A percentile compares a stretch with the other conserved stretches of the same genome.
Conservation (phyloP, 2,888 invertebrate species). For the Fragum whitleyi region DNA sequence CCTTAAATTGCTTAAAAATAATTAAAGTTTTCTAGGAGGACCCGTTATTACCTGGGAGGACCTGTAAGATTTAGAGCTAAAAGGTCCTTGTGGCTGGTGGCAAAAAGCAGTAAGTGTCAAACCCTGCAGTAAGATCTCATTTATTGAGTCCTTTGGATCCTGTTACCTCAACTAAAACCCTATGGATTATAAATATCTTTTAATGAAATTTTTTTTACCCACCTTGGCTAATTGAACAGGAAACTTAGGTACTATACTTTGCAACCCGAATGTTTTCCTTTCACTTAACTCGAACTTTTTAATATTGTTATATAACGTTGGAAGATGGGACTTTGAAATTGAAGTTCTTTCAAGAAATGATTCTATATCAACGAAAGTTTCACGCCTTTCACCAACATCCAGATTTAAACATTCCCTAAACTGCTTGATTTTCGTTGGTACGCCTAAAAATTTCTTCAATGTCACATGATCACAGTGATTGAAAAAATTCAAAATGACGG, state of each 20-base stretch:
- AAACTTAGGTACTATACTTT: neutral
- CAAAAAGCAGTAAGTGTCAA: too few relatives aligned
- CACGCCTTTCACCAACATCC: neutral
- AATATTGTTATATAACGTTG: neutral
- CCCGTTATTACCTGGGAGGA: too few relatives aligned
- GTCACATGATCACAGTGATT: conserved; percentile 58
- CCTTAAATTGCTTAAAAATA: too few relatives aligned
- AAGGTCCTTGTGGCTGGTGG: too few relatives aligned
- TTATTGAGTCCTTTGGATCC: too few relatives aligned
- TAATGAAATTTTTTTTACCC: neutral
- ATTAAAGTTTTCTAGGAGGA: too few relatives aligned
- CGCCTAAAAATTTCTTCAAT: conserved; percentile 17
- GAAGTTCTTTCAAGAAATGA: neutral
- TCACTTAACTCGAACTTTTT: neutral
- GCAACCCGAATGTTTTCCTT: neutral
- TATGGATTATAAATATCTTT: too few relatives aligned
- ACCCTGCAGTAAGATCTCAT: too few relatives aligned
- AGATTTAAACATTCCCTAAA: conserved; percentile 19
- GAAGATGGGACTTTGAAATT: neutral
- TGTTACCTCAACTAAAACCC: too few relatives aligned
- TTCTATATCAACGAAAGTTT: conserved; percentile 20
- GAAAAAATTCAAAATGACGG: conserved; percentile 40
- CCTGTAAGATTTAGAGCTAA: too few relatives aligned
- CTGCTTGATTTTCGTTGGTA: neutral
- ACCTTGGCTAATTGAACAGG: too few relatives aligned